Evolutionary conservation across 2,797 vertebrate species (phyloP).

Genomic region (Hozukius guyotensis): DNA sequence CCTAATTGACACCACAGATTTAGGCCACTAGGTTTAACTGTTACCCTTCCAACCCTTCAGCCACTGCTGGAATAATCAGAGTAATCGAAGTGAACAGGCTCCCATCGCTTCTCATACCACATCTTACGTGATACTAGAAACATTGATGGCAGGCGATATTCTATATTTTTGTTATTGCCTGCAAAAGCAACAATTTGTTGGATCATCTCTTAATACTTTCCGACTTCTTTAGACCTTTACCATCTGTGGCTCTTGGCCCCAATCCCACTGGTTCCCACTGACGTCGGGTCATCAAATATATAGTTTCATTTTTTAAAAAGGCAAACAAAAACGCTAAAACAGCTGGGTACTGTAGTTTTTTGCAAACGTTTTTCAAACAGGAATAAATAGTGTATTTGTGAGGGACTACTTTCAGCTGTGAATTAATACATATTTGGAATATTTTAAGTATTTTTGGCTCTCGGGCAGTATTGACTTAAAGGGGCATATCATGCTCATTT

Average conservation of each 20-base stretch:
- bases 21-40: conserved; percentile 72
- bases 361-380: background rate
- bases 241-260: background rate
- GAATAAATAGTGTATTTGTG: background rate
- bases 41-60: conserved; percentile 56
- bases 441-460: background rate
- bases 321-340: background rate
- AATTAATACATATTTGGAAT: background rate
- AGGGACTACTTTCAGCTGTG: background rate
- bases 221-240: fast-evolving
- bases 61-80: conserved; percentile 45
- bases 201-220: background rate
- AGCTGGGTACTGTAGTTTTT: background rate
- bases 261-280: background rate
- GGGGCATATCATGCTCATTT: background rate
- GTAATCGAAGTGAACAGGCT: conserved; percentile 35
- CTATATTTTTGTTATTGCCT: background rate
- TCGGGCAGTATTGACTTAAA: background rate
- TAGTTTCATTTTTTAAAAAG: background rate
- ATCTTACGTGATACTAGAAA: background rate
- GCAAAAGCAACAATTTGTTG: background rate
- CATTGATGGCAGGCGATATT: background rate
- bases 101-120: background rate
- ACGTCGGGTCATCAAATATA: background rate
- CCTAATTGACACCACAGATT: conserved; percentile 77